Conservation (phyloP, 2,888 invertebrate genomes). For the Lithophane ornitopus region DNA sequence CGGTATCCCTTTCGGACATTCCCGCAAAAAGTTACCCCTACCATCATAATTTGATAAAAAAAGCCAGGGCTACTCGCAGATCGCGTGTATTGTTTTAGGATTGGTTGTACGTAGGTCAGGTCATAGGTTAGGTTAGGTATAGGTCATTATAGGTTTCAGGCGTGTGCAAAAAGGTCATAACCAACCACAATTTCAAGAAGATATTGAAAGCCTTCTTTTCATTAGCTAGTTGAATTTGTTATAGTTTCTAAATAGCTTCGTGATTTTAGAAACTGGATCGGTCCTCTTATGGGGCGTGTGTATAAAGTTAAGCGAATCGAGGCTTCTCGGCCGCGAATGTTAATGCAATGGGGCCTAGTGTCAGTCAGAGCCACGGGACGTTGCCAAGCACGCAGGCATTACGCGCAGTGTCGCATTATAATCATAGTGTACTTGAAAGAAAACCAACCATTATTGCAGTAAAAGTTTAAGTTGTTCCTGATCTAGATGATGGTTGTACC, state of each 20-base stretch:
- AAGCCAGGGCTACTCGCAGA: not conserved
- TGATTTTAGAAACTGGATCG: conserved; percentile 37
- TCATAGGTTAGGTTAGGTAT: too few relatives aligned
- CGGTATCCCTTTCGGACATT: too few relatives aligned
- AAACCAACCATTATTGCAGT: conserved; percentile 9
- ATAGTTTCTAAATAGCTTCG: not conserved
- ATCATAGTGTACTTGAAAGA: conserved; percentile 44
- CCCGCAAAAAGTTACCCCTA: too few relatives aligned
- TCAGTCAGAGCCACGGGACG: conserved; percentile 27
- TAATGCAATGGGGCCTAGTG: conserved; percentile 16
- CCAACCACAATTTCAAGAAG: not conserved
- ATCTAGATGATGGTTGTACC: not conserved
- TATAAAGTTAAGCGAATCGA: conserved; percentile 56
- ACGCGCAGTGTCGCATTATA: conserved; percentile 49
- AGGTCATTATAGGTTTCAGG: not conserved
- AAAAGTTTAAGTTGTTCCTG: not conserved
- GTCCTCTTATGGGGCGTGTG: conserved; percentile 6
- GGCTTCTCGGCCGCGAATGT: conserved; percentile 66
- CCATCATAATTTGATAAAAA: too few relatives aligned
- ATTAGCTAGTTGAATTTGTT: not conserved
- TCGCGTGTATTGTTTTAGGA: not conserved
- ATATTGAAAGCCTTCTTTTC: not conserved
- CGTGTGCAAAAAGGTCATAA: not conserved
- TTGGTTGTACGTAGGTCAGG: not conserved
- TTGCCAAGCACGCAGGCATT: conserved; percentile 40